These are phyloP conservation scores for Polydrusus pterygomalis DNA, from an alignment of 2,888 invertebrate species.

Conservation along the genomic window DNA sequence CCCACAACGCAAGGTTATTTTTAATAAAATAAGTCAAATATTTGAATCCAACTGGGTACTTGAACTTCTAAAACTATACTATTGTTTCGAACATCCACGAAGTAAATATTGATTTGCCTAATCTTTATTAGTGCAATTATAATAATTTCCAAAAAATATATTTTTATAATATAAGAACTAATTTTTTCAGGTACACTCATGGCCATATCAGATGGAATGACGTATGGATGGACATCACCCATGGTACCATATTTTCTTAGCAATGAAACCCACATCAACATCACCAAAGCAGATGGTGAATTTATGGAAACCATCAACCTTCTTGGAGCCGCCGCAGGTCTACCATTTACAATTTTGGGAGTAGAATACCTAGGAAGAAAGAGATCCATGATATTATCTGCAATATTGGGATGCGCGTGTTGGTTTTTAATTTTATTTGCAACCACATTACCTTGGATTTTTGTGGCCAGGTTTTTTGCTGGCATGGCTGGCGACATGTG, in stretches of 20 bases:
- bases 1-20: too few species aligned
- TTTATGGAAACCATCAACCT: constrained; percentile 63
- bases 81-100: too few species aligned
- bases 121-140: neutral
- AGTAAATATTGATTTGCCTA: too few species aligned
- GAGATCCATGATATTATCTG: constrained; percentile 65
- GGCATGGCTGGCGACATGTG: constrained; percentile 70
- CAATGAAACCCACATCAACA: constrained; percentile 66
- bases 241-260: constrained; percentile 66
- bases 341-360: constrained; percentile 64
- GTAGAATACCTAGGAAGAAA: constrained; percentile 65
- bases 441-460: constrained; percentile 62
- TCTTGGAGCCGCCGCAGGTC: constrained; percentile 59
- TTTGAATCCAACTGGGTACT: too few species aligned
- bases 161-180: neutral
- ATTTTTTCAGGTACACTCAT: constrained; percentile 67
- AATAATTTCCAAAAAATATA: neutral
- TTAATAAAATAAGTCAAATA: too few species aligned
- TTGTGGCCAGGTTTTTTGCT: constrained; percentile 67
- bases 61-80: too few species aligned
- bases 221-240: constrained; percentile 70
- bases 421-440: constrained; percentile 66
- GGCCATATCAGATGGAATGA: constrained; percentile 70
- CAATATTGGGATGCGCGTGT: constrained; percentile 62
- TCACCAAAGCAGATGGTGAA: constrained; percentile 61